phyloP scores from a whole-genome alignment of 2,113 vertebrate species.

The Stegostoma tigrinum region DNA sequence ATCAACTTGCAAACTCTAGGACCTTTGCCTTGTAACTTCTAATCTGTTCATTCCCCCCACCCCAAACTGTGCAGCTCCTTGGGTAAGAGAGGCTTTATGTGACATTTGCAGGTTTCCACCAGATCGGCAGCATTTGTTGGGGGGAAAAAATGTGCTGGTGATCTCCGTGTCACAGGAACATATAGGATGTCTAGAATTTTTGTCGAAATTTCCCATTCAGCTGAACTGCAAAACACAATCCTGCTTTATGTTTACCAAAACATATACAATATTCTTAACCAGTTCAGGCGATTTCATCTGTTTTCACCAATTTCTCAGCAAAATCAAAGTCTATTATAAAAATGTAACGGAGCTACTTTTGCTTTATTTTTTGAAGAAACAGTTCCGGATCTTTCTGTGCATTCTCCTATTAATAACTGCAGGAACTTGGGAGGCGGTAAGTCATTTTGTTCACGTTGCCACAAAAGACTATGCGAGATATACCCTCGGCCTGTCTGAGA shows the following conservation, averaged over 20 bases:
- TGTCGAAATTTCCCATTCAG: not conserved
- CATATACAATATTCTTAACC: not conserved
- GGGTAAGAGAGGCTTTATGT: not conserved
- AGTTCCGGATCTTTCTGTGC: conserved; percentile 79
- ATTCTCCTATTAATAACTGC: conserved; percentile 81
- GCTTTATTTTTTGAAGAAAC: conserved; percentile 44
- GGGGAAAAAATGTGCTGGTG: no score
- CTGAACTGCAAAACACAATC: not conserved
- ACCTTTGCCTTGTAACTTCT: no score
- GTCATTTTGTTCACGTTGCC: conserved; percentile 42
- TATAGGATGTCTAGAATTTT: not conserved
- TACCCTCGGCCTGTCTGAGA: conserved; percentile 9
- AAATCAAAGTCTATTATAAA: not conserved
- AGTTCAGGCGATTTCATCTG: not conserved
- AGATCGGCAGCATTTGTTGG: not conserved
- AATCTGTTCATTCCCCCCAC: no score
- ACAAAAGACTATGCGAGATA: not conserved
- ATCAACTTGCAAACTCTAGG: not conserved
- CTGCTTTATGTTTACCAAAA: not conserved
- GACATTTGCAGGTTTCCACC: no score
- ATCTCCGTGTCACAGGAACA: no score
- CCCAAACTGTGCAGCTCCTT: not conserved
- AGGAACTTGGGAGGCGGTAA: conserved; percentile 67
- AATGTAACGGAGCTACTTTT: not conserved
- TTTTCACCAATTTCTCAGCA: not conserved